phyloP scores from a whole-genome alignment of 2,113 vertebrate genomes.

The Zosterops borbonicus region DNA sequence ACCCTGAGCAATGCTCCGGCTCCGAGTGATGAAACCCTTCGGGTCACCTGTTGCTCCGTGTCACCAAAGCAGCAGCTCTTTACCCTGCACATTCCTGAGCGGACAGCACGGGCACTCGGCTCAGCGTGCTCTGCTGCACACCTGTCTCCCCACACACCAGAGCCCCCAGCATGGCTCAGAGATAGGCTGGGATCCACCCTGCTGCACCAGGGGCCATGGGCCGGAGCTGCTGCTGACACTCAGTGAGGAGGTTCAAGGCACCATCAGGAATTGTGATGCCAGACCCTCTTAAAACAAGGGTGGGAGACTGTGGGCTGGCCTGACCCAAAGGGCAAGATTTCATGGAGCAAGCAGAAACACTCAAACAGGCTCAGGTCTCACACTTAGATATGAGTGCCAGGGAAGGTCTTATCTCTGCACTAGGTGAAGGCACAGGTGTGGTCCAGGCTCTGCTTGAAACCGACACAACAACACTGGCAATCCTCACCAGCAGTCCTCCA shows the following conservation, averaged over 20 bases:
- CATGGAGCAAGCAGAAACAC: neutral
- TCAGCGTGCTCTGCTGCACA: neutral
- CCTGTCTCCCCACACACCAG: neutral
- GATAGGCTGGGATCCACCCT: neutral
- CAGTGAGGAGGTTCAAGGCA: neutral
- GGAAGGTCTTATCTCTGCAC: neutral
- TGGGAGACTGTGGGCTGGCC: neutral
- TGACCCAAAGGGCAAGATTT: neutral
- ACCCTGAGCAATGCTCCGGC: neutral
- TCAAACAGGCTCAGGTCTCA: neutral
- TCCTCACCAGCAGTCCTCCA: neutral
- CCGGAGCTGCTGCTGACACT: neutral
- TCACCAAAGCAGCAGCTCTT: neutral
- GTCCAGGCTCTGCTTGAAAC: neutral
- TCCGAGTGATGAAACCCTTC: neutral
- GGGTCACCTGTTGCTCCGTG: slow-evolving; percentile 15
- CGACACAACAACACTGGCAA: fast-evolving
- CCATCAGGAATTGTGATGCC: fast-evolving
- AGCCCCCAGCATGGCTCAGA: fast-evolving
- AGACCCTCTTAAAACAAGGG: neutral
- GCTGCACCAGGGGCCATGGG: neutral
- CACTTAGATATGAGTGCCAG: neutral
- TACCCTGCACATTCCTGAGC: neutral
- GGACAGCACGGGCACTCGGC: neutral
- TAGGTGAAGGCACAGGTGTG: neutral